Base-by-base conservation (phyloP, 2,113 vertebrate species). In the Lepus timidus region DNA sequence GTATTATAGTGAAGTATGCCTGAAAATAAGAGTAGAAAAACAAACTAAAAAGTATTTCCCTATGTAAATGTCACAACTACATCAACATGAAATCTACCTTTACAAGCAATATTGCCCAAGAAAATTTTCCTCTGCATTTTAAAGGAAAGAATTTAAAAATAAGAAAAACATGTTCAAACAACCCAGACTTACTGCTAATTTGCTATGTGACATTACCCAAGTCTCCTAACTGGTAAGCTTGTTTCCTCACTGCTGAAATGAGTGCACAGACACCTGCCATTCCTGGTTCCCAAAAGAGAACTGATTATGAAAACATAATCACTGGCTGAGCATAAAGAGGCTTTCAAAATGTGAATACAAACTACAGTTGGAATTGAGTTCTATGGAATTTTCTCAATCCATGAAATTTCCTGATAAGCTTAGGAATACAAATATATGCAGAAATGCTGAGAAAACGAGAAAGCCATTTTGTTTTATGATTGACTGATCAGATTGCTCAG, bases 11-110 rank as follows among this genome's bases (percentile, higher is more conserved):
- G 33, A 91, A 81, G 52, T 70, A 61, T 33, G 6, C 39, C 74
- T 95, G 64, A 78, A 95, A 85, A 64, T 29, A 16, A 76, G 44
- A 91, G 19, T 23, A 89, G 70, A 33, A 86, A 91, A 93, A 39
- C 39, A 82, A 90, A 68, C 9, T 51, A 29, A 52, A 88, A 95
- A 76, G 85, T 74, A 95, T 78, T 73, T 92, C 8, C 74, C 44
- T 93, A 78, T 27, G 68, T n/a, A 93, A 93, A 86, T 71, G 68
- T 82, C 88, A 82, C 55, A 62, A n/a, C n/a, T 68, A 49, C 14
- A 27, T 73, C 79, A 78, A 93, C 2, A 39, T 81, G 36, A 90
- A 62, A 58, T 73, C 22, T 1, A 62, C 13, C 7, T 96, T 91
- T 62, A 51, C 16, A 91, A 55, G 20, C 58, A 75, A 75, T 78